A percentile compares a stretch with the other conserved stretches of the same genome.
phyloP scores from a whole-genome alignment of 2,888 invertebrate species.

The Junonia oenone region DNA sequence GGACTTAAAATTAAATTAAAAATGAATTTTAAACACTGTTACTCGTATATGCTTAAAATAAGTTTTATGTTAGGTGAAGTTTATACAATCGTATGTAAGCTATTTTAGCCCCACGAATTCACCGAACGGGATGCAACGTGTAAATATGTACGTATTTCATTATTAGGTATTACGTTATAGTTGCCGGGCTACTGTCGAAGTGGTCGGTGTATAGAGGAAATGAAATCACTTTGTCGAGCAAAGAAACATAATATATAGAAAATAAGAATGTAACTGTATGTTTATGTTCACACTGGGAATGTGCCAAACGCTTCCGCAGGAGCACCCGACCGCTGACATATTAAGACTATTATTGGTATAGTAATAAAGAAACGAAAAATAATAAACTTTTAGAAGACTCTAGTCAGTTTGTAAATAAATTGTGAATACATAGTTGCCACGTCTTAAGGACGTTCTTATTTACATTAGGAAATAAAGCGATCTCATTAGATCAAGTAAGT shows the following conservation, averaged over 20 bases:
- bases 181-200: constrained; percentile 28
- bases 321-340: constrained; percentile 56
- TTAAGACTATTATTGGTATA: constrained; percentile 61
- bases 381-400: constrained; percentile 66
- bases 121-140: constrained; percentile 44
- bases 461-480: constrained; percentile 71
- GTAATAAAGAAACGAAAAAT: constrained; percentile 53
- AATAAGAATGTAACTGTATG: constrained; percentile 42
- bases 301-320: constrained; percentile 73
- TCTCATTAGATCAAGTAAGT: constrained; percentile 77
- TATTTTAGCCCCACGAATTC: constrained; percentile 61
- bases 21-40: constrained; percentile 77
- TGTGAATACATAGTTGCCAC: constrained; percentile 76
- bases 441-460: constrained; percentile 69
- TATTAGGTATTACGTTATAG: constrained; percentile 45
- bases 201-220: constrained; percentile 36
- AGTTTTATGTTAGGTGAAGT: constrained; percentile 69
- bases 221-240: constrained; percentile 44
- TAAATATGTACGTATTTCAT: constrained; percentile 54
- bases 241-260: constrained; percentile 22
- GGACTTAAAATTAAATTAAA: constrained; percentile 61
- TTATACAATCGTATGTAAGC: constrained; percentile 68
- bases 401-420: constrained; percentile 78
- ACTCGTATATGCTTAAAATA: constrained; percentile 73
- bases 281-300: constrained; percentile 62